Base-by-base conservation (phyloP, 2,113 vertebrate genomes). In the Murina feae region DNA sequence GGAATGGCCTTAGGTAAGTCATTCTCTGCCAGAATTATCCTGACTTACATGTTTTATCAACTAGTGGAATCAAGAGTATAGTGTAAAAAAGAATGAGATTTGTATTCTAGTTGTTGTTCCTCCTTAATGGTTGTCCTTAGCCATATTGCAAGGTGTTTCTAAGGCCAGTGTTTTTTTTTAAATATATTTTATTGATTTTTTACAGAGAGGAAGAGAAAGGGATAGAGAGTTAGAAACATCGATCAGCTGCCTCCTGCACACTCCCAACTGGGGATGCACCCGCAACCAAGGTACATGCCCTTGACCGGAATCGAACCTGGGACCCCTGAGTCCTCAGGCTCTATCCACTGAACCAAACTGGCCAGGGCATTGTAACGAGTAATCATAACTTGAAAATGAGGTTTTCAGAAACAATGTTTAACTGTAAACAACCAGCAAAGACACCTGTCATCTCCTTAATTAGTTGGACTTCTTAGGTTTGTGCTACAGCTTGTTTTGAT, bases 401-500 rank as follows among this genome's bases (percentile, higher is more conserved):
- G 14, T 87, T 95, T 78, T 88, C 23, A 78, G 58, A 72, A 85
- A 65, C 71, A 88, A 0, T 85, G 39, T 86, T 86, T 76, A 93
- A 69, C 47, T 75, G 0, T 91, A 72, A 63, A 49, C 84, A 88
- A 79, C 23, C 68, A 78, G 51, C 49, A 39, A 92, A 28, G 47
- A 75, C 30, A 76, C 32, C 60, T 81, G 17, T 93, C 23, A 37
- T 87, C 86, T 96, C 37, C 3, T 1, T 93, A 81, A 69, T 84
- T 92, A 90, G 63, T 79, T 88, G 81, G 55, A 32, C 80, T 44
- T 91, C 78, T 21, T 91, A 32, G 44, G n/a, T 87, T 87, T 93
- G 68, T 89, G 55, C 28, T 65, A 47, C 16, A 78, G 42, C 72
- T 94, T 95, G 42, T 95, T 97, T 93, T 94, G 83, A 86, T 96